A percentile compares a stretch with the other conserved stretches of the same genome.
phyloP scores from a whole-genome alignment of 2,797 vertebrate genomes.

The Etheostoma nigrum region DNA sequence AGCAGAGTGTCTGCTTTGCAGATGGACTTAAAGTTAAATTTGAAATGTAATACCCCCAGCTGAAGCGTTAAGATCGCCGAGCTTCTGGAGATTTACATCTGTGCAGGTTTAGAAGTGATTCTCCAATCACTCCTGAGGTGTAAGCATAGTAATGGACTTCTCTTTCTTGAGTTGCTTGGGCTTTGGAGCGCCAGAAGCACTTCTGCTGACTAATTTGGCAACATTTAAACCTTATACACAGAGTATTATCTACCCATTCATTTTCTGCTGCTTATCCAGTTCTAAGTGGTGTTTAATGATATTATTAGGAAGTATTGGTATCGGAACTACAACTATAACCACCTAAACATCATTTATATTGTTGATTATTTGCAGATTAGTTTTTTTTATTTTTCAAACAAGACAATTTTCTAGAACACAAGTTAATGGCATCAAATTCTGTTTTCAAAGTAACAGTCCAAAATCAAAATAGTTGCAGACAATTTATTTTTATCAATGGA shows the following conservation, averaged over 20 bases:
- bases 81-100: constrained; percentile 36
- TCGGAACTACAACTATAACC: too few relatives aligned
- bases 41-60: constrained; percentile 47
- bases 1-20: constrained; percentile 55
- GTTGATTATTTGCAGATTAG: not conserved
- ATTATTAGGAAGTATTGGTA: too few relatives aligned
- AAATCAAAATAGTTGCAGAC: not conserved
- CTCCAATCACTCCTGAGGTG: not conserved
- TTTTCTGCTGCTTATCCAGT: not conserved
- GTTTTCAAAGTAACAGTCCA: not conserved
- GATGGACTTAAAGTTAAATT: constrained; percentile 57
- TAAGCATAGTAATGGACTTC: not conserved
- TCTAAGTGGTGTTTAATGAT: not conserved
- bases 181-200: not conserved
- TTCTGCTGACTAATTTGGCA: not conserved
- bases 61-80: constrained; percentile 31
- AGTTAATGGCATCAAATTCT: not conserved
- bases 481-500: not conserved
- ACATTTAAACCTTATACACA: not conserved
- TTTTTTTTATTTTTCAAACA: too few relatives aligned
- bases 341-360: not conserved
- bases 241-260: not conserved
- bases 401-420: not conserved
- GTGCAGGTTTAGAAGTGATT: constrained; percentile 26
- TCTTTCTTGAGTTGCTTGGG: not conserved